Conservation (phyloP, 37 sponge, comb jelly and placozoan species). For the Ephydatia muelleri region DNA sequence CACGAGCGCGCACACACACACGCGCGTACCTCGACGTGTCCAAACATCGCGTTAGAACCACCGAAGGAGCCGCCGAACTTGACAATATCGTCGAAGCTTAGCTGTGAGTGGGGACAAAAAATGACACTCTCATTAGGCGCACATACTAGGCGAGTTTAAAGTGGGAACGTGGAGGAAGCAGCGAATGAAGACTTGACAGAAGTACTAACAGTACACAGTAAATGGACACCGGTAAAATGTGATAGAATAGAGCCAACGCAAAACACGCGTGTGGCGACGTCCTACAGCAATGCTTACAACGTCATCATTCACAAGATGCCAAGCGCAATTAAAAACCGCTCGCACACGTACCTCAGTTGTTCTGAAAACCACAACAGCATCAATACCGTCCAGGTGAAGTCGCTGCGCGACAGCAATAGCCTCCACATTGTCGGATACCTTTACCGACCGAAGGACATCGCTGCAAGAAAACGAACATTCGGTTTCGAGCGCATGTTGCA, state of each 20-base stretch:
- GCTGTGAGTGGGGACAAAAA: slow-evolving; percentile 13
- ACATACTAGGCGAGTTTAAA: neutral
- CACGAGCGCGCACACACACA: too few species aligned
- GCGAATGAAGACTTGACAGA: too few species aligned
- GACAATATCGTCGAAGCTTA: slow-evolving; percentile 49
- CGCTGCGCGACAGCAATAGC: neutral
- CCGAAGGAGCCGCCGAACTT: slow-evolving; percentile 32
- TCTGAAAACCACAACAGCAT: neutral
- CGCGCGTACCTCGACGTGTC: neutral
- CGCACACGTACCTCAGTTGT: neutral
- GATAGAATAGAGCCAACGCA: too few species aligned
- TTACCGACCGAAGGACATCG: neutral
- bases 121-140: neutral
- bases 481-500: neutral
- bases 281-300: too few species aligned
- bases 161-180: too few species aligned
- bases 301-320: too few species aligned
- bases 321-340: too few species aligned
- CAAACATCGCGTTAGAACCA: neutral
- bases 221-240: too few species aligned
- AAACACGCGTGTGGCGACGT: too few species aligned
- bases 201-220: too few species aligned
- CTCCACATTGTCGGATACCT: neutral
- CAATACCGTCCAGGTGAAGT: neutral
- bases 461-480: neutral